These are phyloP conservation scores for Gymnorhina tibicen DNA, from an alignment of 2,113 vertebrate genomes.

Conservation along the genomic window DNA sequence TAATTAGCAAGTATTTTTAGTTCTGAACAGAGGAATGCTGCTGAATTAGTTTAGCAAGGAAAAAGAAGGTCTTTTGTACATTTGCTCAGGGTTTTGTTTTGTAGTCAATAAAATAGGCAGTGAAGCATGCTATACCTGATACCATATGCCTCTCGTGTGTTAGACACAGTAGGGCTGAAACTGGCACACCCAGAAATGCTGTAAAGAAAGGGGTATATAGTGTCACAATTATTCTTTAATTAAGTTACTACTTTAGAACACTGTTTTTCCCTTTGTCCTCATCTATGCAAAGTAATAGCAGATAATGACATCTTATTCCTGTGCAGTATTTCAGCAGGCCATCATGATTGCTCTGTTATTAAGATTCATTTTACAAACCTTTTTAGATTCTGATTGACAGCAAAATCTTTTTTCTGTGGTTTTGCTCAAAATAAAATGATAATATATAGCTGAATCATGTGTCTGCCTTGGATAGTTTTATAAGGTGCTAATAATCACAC, in stretches of 20 bases:
- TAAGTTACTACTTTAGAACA: not conserved
- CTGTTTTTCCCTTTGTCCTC: not conserved
- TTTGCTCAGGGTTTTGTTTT: not conserved
- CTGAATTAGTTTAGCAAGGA: not conserved
- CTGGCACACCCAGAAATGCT: not conserved
- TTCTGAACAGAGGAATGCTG: not conserved
- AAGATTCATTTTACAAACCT: not conserved
- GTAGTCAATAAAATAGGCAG: not conserved
- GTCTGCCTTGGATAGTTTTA: not conserved
- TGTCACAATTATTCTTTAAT: not conserved
- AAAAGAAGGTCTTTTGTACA: not conserved
- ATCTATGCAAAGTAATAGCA: not conserved
- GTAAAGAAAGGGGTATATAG: not conserved
- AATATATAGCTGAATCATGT: not conserved
- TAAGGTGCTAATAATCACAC: not conserved
- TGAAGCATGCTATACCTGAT: not conserved
- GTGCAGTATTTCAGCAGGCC: not conserved
- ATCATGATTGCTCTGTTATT: not conserved
- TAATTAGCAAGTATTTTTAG: constrained; percentile 42
- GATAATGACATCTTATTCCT: not conserved
- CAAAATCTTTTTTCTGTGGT: not conserved
- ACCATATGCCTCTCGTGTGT: not conserved
- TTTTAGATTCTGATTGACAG: not conserved
- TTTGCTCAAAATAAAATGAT: not conserved
- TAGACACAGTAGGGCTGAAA: not conserved